Evolutionary conservation across 2,797 vertebrate genomes (phyloP).

Genomic region (Cossypha polioptera): DNA sequence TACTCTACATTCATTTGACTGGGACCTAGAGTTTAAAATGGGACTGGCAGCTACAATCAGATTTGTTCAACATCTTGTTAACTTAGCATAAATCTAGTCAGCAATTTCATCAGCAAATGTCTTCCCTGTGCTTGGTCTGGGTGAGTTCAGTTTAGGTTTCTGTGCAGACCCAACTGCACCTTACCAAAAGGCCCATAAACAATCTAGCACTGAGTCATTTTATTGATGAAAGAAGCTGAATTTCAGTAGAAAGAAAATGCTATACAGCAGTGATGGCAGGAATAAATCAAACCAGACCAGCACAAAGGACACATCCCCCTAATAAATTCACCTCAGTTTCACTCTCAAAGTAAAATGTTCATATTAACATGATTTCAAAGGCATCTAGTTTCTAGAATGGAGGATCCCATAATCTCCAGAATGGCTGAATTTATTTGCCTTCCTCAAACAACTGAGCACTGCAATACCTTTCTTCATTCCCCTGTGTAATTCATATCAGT

Average conservation of each 20-base stretch:
- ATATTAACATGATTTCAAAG: not conserved
- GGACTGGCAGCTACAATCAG: not conserved
- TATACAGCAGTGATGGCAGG: not conserved
- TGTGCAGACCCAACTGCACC: not conserved
- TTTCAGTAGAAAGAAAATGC: not conserved
- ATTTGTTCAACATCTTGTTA: not conserved
- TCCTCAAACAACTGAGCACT: not conserved
- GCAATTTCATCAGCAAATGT: not conserved
- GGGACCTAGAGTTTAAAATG: not conserved
- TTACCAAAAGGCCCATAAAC: not conserved
- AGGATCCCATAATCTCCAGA: not conserved
- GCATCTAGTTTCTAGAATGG: not conserved
- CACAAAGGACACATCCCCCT: not conserved
- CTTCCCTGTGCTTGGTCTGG: not conserved
- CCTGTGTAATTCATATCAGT: not conserved
- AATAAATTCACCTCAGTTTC: not conserved
- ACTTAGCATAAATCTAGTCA: not conserved
- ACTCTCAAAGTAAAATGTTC: not conserved
- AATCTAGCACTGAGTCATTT: not conserved
- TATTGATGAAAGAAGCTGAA: not conserved
- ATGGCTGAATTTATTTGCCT: constrained; percentile 31
- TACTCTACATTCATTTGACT: not conserved
- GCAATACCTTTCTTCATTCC: not conserved
- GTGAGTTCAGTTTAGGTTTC: not conserved
- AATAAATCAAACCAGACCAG: not conserved